Conservation (phyloP, 1,140 invertebrate genomes). For the Geopemphigus sp. region DNA sequence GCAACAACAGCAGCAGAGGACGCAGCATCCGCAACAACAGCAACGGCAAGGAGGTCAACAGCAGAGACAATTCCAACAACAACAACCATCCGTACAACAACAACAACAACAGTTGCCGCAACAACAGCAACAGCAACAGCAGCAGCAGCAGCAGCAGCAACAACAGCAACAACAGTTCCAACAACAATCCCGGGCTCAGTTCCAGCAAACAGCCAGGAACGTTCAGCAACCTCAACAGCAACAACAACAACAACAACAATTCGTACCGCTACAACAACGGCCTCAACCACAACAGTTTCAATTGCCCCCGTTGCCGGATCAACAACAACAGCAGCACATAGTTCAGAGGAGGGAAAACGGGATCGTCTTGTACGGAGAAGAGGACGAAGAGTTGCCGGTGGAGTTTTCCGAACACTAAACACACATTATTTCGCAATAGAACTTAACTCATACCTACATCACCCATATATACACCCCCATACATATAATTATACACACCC, state of each 20-base stretch:
- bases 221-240: slow-evolving; percentile 9
- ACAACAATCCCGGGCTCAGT: slow-evolving; percentile 19
- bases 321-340: slow-evolving; percentile 35
- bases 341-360: slow-evolving; percentile 29
- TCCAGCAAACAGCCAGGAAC: neutral
- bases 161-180: slow-evolving; percentile 18
- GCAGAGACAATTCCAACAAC: neutral
- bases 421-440: neutral
- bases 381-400: neutral
- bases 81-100: neutral
- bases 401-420: slow-evolving; percentile 24
- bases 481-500: neutral
- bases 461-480: no score
- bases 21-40: slow-evolving; percentile 52
- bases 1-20: slow-evolving; percentile 56
- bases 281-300: slow-evolving; percentile 35
- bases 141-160: slow-evolving; percentile 39
- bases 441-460: neutral
- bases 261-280: neutral
- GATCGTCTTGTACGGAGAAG: neutral
- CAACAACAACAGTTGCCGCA: slow-evolving; percentile 40
- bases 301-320: slow-evolving; percentile 6
- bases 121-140: slow-evolving; percentile 50
- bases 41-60: slow-evolving; percentile 48
- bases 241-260: slow-evolving; percentile 26